Conservation (phyloP, 2,113 vertebrate species). For the Scomber colias region DNA sequence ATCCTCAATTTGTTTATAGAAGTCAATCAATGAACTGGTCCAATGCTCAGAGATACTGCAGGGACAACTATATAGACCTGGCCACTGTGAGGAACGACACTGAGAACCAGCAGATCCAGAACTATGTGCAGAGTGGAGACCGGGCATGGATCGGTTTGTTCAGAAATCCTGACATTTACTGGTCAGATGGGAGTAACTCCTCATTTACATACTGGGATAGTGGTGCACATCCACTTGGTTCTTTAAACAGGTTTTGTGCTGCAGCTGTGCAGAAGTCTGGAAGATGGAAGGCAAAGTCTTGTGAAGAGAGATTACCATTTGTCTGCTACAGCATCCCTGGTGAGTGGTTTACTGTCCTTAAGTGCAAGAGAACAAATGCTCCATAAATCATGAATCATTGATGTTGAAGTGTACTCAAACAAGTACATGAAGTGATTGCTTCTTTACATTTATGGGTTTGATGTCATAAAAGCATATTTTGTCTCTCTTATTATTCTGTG, state of each 20-base stretch:
- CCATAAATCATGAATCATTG: too few species aligned
- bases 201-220: too few species aligned
- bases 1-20: not conserved
- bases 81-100: not conserved
- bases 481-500: too few species aligned
- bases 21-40: accelerated
- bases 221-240: too few species aligned
- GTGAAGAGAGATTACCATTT: not conserved
- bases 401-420: too few species aligned
- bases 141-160: constrained; percentile 26
- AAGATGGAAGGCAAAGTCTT: not conserved
- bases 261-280: too few species aligned
- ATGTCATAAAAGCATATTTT: too few species aligned
- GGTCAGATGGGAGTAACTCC: constrained; percentile 31
- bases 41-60: constrained; percentile 10
- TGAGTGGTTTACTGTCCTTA: not conserved
- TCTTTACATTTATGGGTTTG: too few species aligned
- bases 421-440: too few species aligned
- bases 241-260: too few species aligned
- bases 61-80: not conserved
- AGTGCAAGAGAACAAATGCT: too few species aligned
- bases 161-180: not conserved
- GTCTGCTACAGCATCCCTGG: constrained; percentile 8
- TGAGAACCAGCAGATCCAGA: not conserved
- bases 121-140: accelerated